Evolutionary conservation across 1,140 invertebrate genomes (phyloP).

Genomic region (Harlomillsia oculata): DNA sequence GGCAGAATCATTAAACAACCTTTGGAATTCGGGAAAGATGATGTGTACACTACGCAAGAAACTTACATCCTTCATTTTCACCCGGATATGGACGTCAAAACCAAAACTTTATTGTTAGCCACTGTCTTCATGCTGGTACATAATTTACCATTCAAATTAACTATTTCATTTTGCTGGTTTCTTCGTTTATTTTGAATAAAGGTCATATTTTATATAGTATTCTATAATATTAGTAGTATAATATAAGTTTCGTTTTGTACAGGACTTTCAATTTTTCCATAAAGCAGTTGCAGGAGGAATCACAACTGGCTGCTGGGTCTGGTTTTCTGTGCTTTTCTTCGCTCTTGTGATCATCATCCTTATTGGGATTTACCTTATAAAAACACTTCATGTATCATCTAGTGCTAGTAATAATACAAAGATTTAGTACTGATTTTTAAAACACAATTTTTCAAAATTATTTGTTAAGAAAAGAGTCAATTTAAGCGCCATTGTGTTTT

Average conservation of each 20-base stretch:
- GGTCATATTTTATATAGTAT: too few relatives aligned
- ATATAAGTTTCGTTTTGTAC: not conserved
- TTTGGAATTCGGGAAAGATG: slow-evolving; percentile 8
- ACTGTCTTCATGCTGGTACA: slow-evolving; percentile 22
- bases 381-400: slow-evolving; percentile 9
- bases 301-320: slow-evolving; percentile 19
- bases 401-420: too few relatives aligned
- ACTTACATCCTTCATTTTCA: slow-evolving; percentile 21
- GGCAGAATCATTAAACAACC: slow-evolving; percentile 16
- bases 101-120: slow-evolving; percentile 16
- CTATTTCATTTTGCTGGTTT: not conserved
- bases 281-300: slow-evolving; percentile 19
- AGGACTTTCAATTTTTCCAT: slow-evolving; percentile 27
- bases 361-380: slow-evolving; percentile 20
- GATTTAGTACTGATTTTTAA: not conserved
- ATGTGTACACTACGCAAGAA: slow-evolving; percentile 13
- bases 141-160: not conserved
- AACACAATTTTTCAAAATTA: not conserved
- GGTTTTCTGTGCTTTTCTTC: slow-evolving; percentile 15
- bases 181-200: too few relatives aligned
- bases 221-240: not conserved
- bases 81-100: slow-evolving; percentile 22
- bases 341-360: slow-evolving; percentile 19
- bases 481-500: too few relatives aligned
- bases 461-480: too few relatives aligned